Evolutionary conservation across 2,797 vertebrate genomes (phyloP), one percentile per base, ranked within the genome.

Genomic region (Scyliorhinus canicula): DNA sequence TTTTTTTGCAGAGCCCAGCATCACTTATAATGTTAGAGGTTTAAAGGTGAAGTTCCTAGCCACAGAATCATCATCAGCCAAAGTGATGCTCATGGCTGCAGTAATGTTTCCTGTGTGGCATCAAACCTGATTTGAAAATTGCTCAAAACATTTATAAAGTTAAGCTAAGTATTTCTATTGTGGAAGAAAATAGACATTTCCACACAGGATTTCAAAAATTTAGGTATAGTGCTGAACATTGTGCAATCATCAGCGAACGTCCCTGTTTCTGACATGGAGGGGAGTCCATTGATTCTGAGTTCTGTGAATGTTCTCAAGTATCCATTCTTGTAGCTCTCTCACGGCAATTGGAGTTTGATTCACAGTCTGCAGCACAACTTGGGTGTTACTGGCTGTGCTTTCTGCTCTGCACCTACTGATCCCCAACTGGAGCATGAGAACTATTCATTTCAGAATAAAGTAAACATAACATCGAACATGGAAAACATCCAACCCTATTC

Each of bases 371-470:
- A 82, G 79, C 79, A 82, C 21, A 47, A 8, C 79, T 7, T 47
- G 40, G 21, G 79, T 90, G 86, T 60, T 55, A 55, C 19, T 60
- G 19, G 35, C 60, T 63, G n/a, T 63, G 57, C n/a, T 44, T 91
- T 91, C n/a, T 91, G 21, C 19, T 19, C 88, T 1, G 40, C 19
- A 11, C 60, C n/a, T n/a, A 26, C 60, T 65, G 57, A 21, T n/a
- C 4, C 40, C 57, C 26, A 65, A 91, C n/a, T 44, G n/a, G 57
- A 63, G n/a, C 57, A 91, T 24, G n/a, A 63, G 60, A 91, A 44
- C n/a, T 60, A 91, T 91, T 94, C 6, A 6, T 94, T 69, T 35
- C 28, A n/a, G 67, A 52, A 94, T 93, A 93, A n/a, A 90, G 14
- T n/a, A 55, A 93, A 93, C 67, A 67, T 65, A 26, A 60, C 31